Evolutionary conservation across 2,113 vertebrate genomes (phyloP).

Genomic region (Mustela lutreola): DNA sequence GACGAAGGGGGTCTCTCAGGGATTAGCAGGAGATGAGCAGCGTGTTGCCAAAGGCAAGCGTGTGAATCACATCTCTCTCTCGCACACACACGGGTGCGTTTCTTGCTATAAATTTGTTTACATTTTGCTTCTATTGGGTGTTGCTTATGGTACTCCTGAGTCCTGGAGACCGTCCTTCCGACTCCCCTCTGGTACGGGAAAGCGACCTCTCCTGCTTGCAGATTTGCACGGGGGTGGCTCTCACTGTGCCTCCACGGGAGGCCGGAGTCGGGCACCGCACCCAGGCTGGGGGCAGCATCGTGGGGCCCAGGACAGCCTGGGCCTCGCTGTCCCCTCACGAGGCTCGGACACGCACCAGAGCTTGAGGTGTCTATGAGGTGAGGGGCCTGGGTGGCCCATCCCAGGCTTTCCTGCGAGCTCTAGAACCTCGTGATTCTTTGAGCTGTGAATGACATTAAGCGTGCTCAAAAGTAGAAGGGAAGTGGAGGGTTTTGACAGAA

Average conservation of each 20-base stretch:
- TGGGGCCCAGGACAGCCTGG: too few species aligned
- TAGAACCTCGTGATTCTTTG: not conserved
- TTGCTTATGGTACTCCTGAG: constrained; percentile 21
- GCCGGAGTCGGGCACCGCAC: fast-evolving
- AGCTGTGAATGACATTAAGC: not conserved
- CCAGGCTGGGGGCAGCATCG: fast-evolving
- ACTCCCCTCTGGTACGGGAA: not conserved
- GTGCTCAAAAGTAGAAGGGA: fast-evolving
- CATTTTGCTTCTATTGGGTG: not conserved
- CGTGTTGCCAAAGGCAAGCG: constrained; percentile 57
- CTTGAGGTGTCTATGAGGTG: not conserved
- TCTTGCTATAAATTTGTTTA: not conserved
- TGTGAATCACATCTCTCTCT: not conserved
- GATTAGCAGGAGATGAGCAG: constrained; percentile 8
- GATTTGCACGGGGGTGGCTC: too few species aligned
- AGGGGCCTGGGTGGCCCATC: not conserved
- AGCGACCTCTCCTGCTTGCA: not conserved
- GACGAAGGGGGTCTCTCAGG: not conserved
- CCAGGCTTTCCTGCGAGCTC: not conserved
- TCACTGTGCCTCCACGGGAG: not conserved
- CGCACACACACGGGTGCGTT: fast-evolving
- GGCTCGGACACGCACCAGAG: fast-evolving
- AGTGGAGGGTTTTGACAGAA: not conserved
- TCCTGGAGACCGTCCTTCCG: not conserved
- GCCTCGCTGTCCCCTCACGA: too few species aligned